These are phyloP conservation scores for Erythrocebus patas DNA, from an alignment of 2,113 vertebrate genomes.

Conservation along the genomic window DNA sequence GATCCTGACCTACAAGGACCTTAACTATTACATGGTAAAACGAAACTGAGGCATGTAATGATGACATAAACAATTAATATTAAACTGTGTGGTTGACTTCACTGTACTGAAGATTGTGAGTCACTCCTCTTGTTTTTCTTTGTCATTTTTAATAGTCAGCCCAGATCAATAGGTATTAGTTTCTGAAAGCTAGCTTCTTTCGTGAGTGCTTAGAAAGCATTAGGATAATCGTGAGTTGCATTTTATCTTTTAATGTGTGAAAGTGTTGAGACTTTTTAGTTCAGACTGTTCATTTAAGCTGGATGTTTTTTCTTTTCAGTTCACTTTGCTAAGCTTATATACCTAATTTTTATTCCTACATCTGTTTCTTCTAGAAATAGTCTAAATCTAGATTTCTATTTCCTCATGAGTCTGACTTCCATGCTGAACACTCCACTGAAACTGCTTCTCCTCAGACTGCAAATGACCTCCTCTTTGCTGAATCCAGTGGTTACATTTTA, in stretches of 20 bases:
- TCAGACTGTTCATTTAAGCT: not conserved
- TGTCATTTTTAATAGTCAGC: not conserved
- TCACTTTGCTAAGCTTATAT: not conserved
- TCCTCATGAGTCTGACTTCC: not conserved
- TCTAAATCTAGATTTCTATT: not conserved
- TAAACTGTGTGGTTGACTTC: not conserved
- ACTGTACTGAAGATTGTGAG: not conserved
- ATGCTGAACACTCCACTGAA: not conserved
- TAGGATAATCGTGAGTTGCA: not conserved
- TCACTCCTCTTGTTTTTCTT: not conserved
- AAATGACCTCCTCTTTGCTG: not conserved
- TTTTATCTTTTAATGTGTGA: not conserved
- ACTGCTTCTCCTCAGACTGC: not conserved
- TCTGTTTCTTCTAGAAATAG: constrained; percentile 1
- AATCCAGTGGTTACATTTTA: not conserved
- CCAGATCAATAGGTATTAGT: not conserved
- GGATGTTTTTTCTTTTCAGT: not conserved
- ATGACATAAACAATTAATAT: not conserved
- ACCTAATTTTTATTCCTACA: not conserved
- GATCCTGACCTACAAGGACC: not conserved
- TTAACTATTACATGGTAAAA: not conserved
- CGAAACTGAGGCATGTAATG: not conserved
- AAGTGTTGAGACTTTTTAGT: not conserved
- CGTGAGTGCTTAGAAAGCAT: not conserved
- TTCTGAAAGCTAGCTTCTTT: constrained; percentile 4